phyloP scores from a whole-genome alignment of 2,797 vertebrate species.

The Dryobates pubescens region DNA sequence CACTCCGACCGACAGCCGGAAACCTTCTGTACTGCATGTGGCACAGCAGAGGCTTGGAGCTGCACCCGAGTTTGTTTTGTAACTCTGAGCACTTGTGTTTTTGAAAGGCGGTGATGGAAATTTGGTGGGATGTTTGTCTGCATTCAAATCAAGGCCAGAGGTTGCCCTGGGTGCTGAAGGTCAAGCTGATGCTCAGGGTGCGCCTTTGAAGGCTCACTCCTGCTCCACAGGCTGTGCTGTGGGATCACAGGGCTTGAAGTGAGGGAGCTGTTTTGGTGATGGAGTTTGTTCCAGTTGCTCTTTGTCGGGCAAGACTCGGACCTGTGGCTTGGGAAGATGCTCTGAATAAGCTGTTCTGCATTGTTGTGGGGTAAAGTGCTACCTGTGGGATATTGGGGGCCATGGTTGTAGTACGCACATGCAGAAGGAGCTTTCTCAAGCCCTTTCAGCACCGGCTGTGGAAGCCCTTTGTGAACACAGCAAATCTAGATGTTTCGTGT shows the following conservation, averaged over 20 bases:
- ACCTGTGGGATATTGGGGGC: background rate
- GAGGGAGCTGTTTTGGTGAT: background rate
- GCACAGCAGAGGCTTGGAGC: conserved; percentile 52
- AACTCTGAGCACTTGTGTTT: conserved; percentile 7
- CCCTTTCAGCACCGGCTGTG: background rate
- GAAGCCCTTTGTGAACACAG: background rate
- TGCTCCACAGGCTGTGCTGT: background rate
- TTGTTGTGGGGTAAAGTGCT: background rate
- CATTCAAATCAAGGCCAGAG: background rate
- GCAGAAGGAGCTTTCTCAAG: background rate
- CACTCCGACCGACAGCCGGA: conserved; percentile 61
- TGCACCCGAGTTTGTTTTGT: background rate
- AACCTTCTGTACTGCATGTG: conserved; percentile 58
- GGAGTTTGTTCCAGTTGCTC: background rate
- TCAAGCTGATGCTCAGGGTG: background rate
- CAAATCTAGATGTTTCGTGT: background rate
- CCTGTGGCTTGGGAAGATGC: background rate
- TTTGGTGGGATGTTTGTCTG: conserved; percentile 32
- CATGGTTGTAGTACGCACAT: background rate
- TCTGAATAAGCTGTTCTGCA: background rate
- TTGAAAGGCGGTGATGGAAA: conserved; percentile 3
- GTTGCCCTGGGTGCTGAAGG: background rate
- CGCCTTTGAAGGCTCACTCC: background rate
- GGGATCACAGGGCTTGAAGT: background rate
- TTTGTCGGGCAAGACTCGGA: background rate